Evolutionary conservation across 2,888 invertebrate species (phyloP), one percentile per base, ranked within the genome.

Genomic region (Phoenoteleia sp.): DNA sequence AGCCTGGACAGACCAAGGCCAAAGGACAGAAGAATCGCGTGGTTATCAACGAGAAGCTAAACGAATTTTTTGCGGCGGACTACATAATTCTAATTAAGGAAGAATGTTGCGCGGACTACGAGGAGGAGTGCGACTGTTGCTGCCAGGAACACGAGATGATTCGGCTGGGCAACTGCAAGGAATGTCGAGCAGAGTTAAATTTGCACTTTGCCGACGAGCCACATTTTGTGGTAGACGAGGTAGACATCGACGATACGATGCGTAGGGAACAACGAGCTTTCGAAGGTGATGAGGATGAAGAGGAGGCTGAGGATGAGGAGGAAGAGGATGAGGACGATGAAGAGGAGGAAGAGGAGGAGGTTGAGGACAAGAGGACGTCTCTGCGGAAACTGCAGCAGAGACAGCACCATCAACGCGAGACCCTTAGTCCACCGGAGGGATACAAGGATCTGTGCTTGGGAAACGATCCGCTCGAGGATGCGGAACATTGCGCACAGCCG

Each of bases 61-160:
- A 98, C 94, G 97, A 98, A 93, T 98, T 98, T 94, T 98, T 98
- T 93, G 98, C 98, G 90, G 98, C 98, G 66, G 98, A 98, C 94
- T 98, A 98, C 92, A 98, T 98, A 91, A 98, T 98, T 90, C 95
- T 98, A 85, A 98, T 98, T 86, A 96, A 98, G 82, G 98, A 98
- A 92, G 98, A 98, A 93, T 97, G 97, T 92, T 96, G 96, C 90
- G 97, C 96, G 91, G 97, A 97, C 79, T 97, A 97, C 91, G 97
- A 97, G 91, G 96, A 96, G 84, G 95, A 95, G 88, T 96, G 96
- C 93, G 96, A 96, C 76, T 95, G 95, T 62, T 94, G 95, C 71
- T 97, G 97, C 90, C 97, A 97, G 90, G 96, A 96, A 91, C 96
- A 96, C 91, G 96, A 96, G 92, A 94, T 96, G 94, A 95, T 95